Base-by-base conservation (phyloP, 2,797 vertebrate genomes). In the Percopsis omiscomaycus region DNA sequence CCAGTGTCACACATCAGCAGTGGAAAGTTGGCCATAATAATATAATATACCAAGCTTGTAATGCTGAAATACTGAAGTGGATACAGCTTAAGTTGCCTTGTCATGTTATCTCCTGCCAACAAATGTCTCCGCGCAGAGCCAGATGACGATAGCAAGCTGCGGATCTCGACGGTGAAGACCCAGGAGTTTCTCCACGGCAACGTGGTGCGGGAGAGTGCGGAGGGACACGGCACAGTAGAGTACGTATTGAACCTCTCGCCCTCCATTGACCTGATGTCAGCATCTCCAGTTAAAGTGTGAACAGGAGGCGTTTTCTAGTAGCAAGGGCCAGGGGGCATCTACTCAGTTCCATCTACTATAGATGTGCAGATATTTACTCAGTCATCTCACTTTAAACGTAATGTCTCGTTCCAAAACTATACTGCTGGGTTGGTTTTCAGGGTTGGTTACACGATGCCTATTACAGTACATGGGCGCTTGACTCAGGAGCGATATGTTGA, bases 221-320 rank as follows among this genome's bases (percentile, higher is more conserved):
- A 96, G 83, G 95, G 95, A 81, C 94, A 88, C 1, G 95, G 95
- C 79, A 96, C 94, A 54, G 90, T 98, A 29, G 95, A 97, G 97
- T 99, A 86, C 96, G 96, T 90, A 85, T 74, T 1, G 73, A 84
- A 71, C 28, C 14, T 2, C 12, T 50, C 14, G 15, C 13, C 47
- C 42, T 16, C 30, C 11, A 3, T 8, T 68, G 72, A 68, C 55
- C 69, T 79, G 59, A 29, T n/a, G 69, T 75, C 77, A 76, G 74
- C 74, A 63, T 47, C 55, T 60, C 64, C 55, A 60, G 12, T 56
- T 60, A 2, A 2, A 60, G 30, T 59, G 11, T 69, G 59, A 74
- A 28, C 69, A 30, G 66, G 45, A 30, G 68, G 49, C 55, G 45
- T 42, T 72, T 75, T 75, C n/a, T 22, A 22, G 30, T 0, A 64